These are phyloP conservation scores for Pachyramphus minor DNA, from an alignment of 2,113 vertebrate species.

Conservation along the genomic window DNA sequence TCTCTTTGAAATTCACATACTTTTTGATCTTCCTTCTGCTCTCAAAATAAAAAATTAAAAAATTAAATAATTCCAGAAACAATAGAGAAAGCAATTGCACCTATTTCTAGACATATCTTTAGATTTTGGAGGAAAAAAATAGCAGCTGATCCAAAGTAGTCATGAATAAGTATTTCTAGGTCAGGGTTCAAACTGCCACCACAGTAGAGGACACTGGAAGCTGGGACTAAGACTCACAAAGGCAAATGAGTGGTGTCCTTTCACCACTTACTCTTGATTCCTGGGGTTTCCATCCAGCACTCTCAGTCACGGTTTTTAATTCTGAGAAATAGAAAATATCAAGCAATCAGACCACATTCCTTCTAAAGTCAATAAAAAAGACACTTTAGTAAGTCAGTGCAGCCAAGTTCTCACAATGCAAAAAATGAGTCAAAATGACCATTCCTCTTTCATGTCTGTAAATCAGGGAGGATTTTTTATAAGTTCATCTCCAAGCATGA, in stretches of 20 bases:
- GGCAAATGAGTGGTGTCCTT: background rate
- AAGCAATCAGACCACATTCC: background rate
- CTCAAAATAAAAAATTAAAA: background rate
- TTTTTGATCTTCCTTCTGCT: background rate
- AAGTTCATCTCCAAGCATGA: background rate
- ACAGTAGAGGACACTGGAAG: background rate
- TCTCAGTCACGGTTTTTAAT: rapidly evolving
- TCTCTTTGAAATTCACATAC: background rate
- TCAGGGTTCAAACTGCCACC: background rate
- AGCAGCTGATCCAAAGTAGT: background rate
- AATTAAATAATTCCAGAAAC: background rate
- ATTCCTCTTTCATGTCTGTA: background rate
- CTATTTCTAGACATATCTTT: background rate
- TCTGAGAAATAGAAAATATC: background rate
- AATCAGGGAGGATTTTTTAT: background rate
- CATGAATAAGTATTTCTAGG: background rate
- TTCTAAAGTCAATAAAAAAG: background rate
- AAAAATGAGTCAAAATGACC: background rate
- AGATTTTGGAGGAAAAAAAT: background rate
- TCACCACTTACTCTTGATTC: background rate
- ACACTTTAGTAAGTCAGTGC: background rate
- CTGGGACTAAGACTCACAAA: background rate
- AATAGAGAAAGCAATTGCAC: background rate
- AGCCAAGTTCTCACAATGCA: background rate
- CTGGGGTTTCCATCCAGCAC: background rate